A percentile compares a stretch with the other conserved stretches of the same genome.
Evolutionary conservation across 2,888 invertebrate species (phyloP).

Genomic region (Netelia inedita): DNA sequence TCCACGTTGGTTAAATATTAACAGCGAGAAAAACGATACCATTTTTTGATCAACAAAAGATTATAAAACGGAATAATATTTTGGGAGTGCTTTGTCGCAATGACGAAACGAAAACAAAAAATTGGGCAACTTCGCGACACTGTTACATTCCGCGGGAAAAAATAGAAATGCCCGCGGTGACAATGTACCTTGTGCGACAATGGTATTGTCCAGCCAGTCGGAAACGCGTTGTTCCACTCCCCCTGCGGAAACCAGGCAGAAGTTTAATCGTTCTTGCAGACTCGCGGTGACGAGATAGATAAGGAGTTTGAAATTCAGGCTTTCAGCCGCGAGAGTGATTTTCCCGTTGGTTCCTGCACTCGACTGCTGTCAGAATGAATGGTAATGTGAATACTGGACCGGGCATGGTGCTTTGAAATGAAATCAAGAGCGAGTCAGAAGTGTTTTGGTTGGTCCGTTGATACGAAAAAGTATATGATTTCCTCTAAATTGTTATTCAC

Average conservation of each 20-base stretch:
- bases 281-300: slow-evolving; percentile 69
- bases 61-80: too few species aligned
- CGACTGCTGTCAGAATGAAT: slow-evolving; percentile 7
- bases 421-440: too few species aligned
- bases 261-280: slow-evolving; percentile 74
- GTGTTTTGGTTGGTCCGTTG: too few species aligned
- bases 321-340: slow-evolving; percentile 22
- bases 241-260: slow-evolving; percentile 69
- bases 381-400: not conserved
- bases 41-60: too few species aligned
- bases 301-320: slow-evolving; percentile 68
- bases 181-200: slow-evolving; percentile 55
- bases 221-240: slow-evolving; percentile 67
- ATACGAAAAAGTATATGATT: too few species aligned
- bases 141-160: slow-evolving; percentile 7
- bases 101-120: slow-evolving; percentile 1
- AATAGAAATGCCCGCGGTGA: slow-evolving; percentile 48
- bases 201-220: slow-evolving; percentile 70
- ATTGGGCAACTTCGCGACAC: slow-evolving; percentile 7
- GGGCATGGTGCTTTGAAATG: too few species aligned
- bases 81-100: not conserved
- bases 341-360: slow-evolving; percentile 17
- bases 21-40: too few species aligned
- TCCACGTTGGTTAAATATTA: too few species aligned
- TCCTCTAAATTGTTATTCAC: too few species aligned